phyloP scores from a whole-genome alignment of 2,888 invertebrate species.

The Stenodera caucasica region DNA sequence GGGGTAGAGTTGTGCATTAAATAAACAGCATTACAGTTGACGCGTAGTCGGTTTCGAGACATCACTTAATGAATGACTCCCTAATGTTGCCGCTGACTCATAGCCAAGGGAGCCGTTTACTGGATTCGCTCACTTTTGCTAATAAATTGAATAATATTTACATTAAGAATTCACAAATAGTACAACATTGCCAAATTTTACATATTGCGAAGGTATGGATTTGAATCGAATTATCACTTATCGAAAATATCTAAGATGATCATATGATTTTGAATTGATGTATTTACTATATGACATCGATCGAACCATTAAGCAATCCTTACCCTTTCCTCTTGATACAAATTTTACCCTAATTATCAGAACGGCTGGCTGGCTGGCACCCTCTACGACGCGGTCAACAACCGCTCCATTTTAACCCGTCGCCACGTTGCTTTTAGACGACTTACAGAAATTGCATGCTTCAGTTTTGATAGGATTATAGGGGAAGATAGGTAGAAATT shows the following conservation, averaged over 20 bases:
- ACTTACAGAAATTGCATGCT: conserved; percentile 2
- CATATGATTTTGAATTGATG: not conserved
- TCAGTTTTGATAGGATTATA: not conserved
- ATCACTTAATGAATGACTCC: conserved; percentile 47
- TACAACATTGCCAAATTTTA: conserved; percentile 36
- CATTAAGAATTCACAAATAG: conserved; percentile 47
- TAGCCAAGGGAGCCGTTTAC: conserved; percentile 47
- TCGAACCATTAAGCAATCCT: conserved; percentile 23
- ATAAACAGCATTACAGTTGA: conserved; percentile 36
- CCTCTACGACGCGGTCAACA: conserved; percentile 7
- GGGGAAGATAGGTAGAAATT: not conserved
- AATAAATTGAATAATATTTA: conserved; percentile 51
- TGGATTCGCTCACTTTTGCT: conserved; percentile 45
- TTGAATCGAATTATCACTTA: conserved; percentile 31
- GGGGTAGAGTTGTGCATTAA: conserved; percentile 36
- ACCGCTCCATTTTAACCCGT: conserved; percentile 5
- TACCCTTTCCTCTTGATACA: conserved; percentile 18
- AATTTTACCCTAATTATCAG: conserved; percentile 21
- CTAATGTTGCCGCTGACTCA: conserved; percentile 46
- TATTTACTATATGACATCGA: conserved; percentile 12
- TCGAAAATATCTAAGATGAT: not conserved
- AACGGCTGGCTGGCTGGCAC: conserved; percentile 6
- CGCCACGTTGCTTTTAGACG: conserved; percentile 5
- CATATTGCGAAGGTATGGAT: conserved; percentile 36
- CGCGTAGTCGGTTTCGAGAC: conserved; percentile 37